Evolutionary conservation across 37 sponge, comb jelly and placozoan genomes (phyloP), one percentile per base, ranked within the genome.

Genomic region (Petrosia ficiformis): DNA sequence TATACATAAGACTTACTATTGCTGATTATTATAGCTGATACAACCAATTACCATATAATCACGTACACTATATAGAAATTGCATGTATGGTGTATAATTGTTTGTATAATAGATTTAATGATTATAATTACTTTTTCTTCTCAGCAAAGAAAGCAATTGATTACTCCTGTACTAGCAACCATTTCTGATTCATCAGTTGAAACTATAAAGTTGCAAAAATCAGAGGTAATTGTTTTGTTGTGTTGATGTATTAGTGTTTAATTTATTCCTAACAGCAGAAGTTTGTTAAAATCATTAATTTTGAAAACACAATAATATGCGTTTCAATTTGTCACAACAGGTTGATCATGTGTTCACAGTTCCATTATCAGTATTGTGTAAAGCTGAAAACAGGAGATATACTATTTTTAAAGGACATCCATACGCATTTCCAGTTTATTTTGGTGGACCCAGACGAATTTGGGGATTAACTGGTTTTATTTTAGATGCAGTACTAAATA

Each of bases 401-500:
- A 92, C 93, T 26, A 39, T 19, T 25, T 83, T 87, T 57, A 77
- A 61, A 32, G 42, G 43, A 0, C 1, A 44, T 30, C 58, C 84
- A 25, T 28, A 76, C 48, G 19, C 32, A 6, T 84, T 77, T 66
- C 93, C 93, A 31, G 88, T 87, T 5, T 92, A 76, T 67, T 36
- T 77, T 0, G 88, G 84, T 22, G 88, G 85, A 0, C 75, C 77
- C 3, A 28, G 79, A 24, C 58, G 67, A 19, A 72, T 92, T 21
- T 92, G 93, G 93, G 93, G 93, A 0, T 32, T 92, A 19, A 87
- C 93, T 61, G 88, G 56, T 21, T 81, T 83, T 70, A 80, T 92
- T 16, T 48, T 92, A 42, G 85, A 92, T 41, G 66, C 56, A 30
- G 80, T 75, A 1, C 60, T 92, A 32, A 29, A 54, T 30, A 42